Conservation (phyloP, 2,888 invertebrate genomes). For the Campopleginae sp. region DNA sequence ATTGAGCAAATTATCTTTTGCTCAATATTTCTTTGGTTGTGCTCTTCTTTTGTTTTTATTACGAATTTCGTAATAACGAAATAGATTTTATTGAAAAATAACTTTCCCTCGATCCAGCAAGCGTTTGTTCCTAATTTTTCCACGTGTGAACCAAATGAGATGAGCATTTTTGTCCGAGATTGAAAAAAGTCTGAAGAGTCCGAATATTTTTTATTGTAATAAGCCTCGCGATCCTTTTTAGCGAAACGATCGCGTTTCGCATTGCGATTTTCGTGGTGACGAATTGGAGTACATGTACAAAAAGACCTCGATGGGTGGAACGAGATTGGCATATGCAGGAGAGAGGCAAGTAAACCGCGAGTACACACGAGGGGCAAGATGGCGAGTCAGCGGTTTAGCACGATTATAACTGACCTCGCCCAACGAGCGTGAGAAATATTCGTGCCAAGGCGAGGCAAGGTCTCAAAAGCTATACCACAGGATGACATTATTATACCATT, state of each 20-base stretch:
- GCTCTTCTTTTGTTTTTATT: not conserved
- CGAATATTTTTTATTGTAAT: not conserved
- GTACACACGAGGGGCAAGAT: constrained; percentile 29
- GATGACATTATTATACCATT: constrained; percentile 37
- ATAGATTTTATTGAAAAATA: not conserved
- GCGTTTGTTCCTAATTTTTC: no score
- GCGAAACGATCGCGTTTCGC: constrained; percentile 10
- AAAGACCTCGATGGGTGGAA: constrained; percentile 23
- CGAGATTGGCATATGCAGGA: constrained; percentile 13
- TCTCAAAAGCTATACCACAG: constrained; percentile 59
- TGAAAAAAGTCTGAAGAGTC: not conserved
- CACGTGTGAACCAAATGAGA: no score
- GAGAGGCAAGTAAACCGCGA: constrained; percentile 1
- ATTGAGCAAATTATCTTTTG: no score
- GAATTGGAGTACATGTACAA: not conserved
- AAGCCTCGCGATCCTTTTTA: constrained; percentile 11
- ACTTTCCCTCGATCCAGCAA: not conserved
- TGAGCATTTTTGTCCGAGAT: not conserved
- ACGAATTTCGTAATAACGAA: not conserved
- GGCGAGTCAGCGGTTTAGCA: constrained; percentile 70
- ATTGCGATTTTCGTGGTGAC: constrained; percentile 18
- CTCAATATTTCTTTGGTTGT: no score
- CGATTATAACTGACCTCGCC: constrained; percentile 74
- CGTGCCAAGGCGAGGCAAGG: constrained; percentile 75
- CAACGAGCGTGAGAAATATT: constrained; percentile 74